Evolutionary conservation across 2,888 invertebrate genomes (phyloP).

Genomic region (Anthrax anthrax): DNA sequence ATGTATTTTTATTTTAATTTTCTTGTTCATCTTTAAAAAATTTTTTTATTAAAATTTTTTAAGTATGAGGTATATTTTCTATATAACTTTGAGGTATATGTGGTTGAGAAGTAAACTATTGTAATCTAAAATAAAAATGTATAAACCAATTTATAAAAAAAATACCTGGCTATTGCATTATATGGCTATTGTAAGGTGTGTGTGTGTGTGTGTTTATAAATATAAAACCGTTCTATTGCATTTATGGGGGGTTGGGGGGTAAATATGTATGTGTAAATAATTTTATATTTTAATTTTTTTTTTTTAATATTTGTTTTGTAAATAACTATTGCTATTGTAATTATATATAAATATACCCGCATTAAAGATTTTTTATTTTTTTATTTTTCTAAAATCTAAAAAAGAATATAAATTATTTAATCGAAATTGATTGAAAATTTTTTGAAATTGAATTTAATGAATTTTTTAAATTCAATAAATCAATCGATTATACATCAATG

Average conservation of each 20-base stretch:
- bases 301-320: conserved; percentile 10
- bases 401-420: background rate
- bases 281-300: conserved; percentile 6
- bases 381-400: background rate
- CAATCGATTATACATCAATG: too few species aligned
- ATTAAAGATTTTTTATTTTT: conserved; percentile 9
- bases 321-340: conserved; percentile 15
- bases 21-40: too few species aligned
- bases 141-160: conserved; percentile 10
- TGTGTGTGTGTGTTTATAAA: conserved; percentile 20
- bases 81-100: background rate
- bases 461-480: too few species aligned
- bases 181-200: conserved; percentile 33
- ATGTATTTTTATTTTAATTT: background rate
- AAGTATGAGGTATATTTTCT: background rate
- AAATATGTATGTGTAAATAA: conserved; percentile 24
- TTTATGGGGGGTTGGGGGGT: conserved; percentile 10
- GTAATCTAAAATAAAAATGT: background rate
- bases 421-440: background rate
- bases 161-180: conserved; percentile 30
- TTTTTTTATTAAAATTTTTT: background rate
- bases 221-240: conserved; percentile 17
- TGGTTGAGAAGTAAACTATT: background rate
- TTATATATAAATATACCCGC: conserved; percentile 15
- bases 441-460: too few species aligned